phyloP scores from a whole-genome alignment of 2,888 invertebrate species.

The Lamellibrachia columna region DNA sequence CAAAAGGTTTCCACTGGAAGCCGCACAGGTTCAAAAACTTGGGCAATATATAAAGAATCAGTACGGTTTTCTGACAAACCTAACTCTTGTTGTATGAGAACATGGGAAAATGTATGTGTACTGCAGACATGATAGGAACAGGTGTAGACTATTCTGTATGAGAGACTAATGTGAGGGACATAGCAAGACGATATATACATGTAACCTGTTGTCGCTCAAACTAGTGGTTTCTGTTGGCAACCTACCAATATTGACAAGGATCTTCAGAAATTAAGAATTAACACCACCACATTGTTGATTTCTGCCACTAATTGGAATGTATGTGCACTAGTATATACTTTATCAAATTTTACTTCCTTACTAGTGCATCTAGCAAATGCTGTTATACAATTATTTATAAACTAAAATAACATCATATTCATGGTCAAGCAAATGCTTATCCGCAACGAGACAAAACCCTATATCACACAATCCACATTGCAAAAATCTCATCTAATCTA shows the following conservation, averaged over 20 bases:
- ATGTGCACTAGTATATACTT: too few species aligned
- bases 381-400: background rate
- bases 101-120: background rate
- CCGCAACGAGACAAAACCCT: background rate
- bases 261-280: too few species aligned
- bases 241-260: too few species aligned
- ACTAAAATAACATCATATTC: background rate
- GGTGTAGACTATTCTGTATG: background rate
- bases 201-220: background rate
- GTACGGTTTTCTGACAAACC: background rate
- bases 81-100: background rate
- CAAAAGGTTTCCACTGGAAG: background rate
- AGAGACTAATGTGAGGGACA: background rate
- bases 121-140: background rate
- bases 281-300: too few species aligned
- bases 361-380: too few species aligned
- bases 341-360: too few species aligned
- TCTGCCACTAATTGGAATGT: too few species aligned
- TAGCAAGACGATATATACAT: background rate
- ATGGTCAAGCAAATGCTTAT: background rate
- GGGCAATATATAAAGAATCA: background rate
- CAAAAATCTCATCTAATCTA: conserved; percentile 16
- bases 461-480: background rate
- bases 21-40: background rate
- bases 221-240: too few species aligned